Percentiles rank a stretch among this genome's conserved stretches.
phyloP scores from a whole-genome alignment of 2,888 invertebrate genomes.

The Bombylius major region DNA sequence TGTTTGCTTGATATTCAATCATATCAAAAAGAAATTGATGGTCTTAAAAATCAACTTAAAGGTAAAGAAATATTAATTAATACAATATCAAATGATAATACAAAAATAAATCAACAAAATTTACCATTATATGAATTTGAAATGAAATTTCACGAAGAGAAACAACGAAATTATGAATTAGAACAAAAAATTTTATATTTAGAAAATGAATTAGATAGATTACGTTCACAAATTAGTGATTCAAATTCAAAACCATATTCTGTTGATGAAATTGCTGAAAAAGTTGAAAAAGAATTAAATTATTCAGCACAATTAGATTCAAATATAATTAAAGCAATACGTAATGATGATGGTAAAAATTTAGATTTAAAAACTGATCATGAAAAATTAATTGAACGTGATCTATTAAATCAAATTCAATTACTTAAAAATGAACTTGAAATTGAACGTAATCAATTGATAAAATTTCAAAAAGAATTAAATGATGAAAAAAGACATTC shows the following conservation, averaged over 20 bases:
- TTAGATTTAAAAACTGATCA: slow-evolving; percentile 27
- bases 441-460: slow-evolving; percentile 41
- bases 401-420: slow-evolving; percentile 27
- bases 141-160: slow-evolving; percentile 20
- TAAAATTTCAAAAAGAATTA: slow-evolving; percentile 43
- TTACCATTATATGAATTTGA: slow-evolving; percentile 29
- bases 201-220: slow-evolving; percentile 33
- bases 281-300: slow-evolving; percentile 46
- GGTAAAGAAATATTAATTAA: slow-evolving; percentile 46
- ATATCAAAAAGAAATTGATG: slow-evolving; percentile 41
- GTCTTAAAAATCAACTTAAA: slow-evolving; percentile 43
- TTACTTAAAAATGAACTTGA: slow-evolving; percentile 25
- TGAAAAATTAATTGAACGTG: slow-evolving; percentile 27
- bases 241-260: slow-evolving; percentile 33
- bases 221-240: slow-evolving; percentile 25
- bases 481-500: slow-evolving; percentile 46
- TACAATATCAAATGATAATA: slow-evolving; percentile 45
- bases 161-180: slow-evolving; percentile 26
- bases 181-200: slow-evolving; percentile 41
- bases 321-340: slow-evolving; percentile 43
- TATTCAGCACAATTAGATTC: slow-evolving; percentile 47
- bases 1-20: slow-evolving; percentile 31
- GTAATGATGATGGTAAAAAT: slow-evolving; percentile 16
- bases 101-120: slow-evolving; percentile 39
- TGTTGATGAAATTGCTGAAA: slow-evolving; percentile 42